Percentiles rank a stretch among this genome's conserved stretches.
Evolutionary conservation across 1,140 invertebrate species (phyloP).

Genomic region (Drosophila sturtevanti): DNA sequence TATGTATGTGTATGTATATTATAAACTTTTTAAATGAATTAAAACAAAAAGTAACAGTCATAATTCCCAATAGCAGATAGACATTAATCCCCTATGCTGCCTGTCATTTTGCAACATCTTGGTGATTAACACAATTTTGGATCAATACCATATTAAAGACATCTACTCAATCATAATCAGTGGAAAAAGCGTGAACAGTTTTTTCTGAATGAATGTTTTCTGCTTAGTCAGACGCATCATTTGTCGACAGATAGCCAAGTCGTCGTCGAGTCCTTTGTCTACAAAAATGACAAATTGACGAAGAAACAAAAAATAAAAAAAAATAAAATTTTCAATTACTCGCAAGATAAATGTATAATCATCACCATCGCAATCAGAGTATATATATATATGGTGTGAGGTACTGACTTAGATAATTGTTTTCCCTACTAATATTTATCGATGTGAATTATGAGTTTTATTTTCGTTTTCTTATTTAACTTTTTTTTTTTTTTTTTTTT

Average conservation of each 20-base stretch:
- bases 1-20: no score
- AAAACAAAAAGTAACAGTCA: slow-evolving; percentile 1
- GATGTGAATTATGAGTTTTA: slow-evolving; percentile 59
- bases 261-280: slow-evolving; percentile 14
- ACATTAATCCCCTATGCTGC: no score
- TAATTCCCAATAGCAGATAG: not conserved
- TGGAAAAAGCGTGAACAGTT: not conserved
- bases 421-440: slow-evolving; percentile 58
- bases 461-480: slow-evolving; percentile 6
- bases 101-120: not conserved
- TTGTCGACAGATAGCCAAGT: slow-evolving; percentile 42
- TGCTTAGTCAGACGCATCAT: slow-evolving; percentile 72
- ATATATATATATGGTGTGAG: no score
- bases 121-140: not conserved
- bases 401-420: slow-evolving; percentile 19
- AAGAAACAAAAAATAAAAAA: slow-evolving; percentile 15
- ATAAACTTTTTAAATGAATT: not conserved
- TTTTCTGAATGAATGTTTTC: slow-evolving; percentile 49
- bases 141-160: slow-evolving; percentile 71
- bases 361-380: slow-evolving; percentile 27
- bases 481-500: not conserved
- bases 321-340: slow-evolving; percentile 69
- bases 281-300: slow-evolving; percentile 66
- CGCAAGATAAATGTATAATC: slow-evolving; percentile 57
- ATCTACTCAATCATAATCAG: slow-evolving; percentile 74